Evolutionary conservation across 92 coral and sea anemone species (phyloP), one percentile per base, ranked within the genome.

Genomic region (Porites lobata): DNA sequence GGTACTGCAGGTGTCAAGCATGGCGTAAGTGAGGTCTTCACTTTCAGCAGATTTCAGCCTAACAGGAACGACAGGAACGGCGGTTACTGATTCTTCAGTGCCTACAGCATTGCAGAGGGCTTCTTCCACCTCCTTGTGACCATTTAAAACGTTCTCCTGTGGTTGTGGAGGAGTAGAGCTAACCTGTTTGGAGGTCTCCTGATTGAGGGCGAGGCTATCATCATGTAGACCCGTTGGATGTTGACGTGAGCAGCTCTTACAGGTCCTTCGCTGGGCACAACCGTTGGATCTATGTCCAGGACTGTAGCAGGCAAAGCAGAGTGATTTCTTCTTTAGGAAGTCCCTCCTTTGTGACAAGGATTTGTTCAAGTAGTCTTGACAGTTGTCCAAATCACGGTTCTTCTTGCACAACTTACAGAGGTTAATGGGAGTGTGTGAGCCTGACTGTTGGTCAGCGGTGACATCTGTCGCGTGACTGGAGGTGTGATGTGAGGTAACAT

Each of bases 1-100:
- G 8, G 90, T 92, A 54, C 92, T 92, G 50, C 90, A 88, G 66
- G 21, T 62, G 68, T 92, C 90, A 18, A 92, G 83, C 94, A 92
- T 92, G 50, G 94, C 90, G 64, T 88, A 91, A 8, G 87, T 83
- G 8, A 66, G 21, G 47, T 88, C 69, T 50, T 77, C 90, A 50
- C 57, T 80, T 7, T 69, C 81, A 24, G 65, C 75, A 12, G 82
- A 64, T 32, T 50, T 73, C 14, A 93, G 29, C 53, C 70, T 90
- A 47, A 89, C 92, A 11, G 91, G 87, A 58, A 90, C 96, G 51
- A 83, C 73, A 8, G 91, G 96, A 26, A 88, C 52, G 13, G 87
- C 50, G 72, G 77, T 38, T 8, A 89, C 77, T 11, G 79, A 38
- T 1, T 79, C 65, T 6, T 32, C 72, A 0, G 72, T 20, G 21